Conservation (phyloP, 1,140 invertebrate species). For the Diabrotica undecimpunctata region DNA sequence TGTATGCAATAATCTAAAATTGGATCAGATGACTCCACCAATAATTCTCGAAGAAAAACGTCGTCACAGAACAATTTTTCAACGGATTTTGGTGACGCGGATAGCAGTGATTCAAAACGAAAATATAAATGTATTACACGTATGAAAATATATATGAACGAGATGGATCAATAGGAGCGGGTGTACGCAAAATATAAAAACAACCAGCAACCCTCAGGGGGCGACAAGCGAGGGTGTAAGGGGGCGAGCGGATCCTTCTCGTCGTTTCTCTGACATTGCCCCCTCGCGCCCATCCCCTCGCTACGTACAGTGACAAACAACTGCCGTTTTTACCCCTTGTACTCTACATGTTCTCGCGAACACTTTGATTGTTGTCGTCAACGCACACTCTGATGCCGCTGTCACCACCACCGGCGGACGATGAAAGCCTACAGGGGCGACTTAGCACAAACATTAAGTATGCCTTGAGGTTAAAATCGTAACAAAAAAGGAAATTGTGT, state of each 20-base stretch:
- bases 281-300: slow-evolving; percentile 24
- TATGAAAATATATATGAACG: slow-evolving; percentile 27
- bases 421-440: background rate
- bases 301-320: slow-evolving; percentile 35
- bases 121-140: slow-evolving; percentile 36
- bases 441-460: background rate
- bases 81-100: slow-evolving; percentile 24
- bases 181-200: slow-evolving; percentile 38
- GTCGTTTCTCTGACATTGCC: slow-evolving; percentile 18
- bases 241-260: slow-evolving; percentile 21
- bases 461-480: too few species aligned
- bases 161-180: slow-evolving; percentile 29
- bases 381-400: slow-evolving; percentile 8
- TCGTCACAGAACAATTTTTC: slow-evolving; percentile 33
- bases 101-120: slow-evolving; percentile 16
- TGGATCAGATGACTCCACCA: too few species aligned
- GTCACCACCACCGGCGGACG: background rate
- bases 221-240: slow-evolving; percentile 13
- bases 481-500: too few species aligned
- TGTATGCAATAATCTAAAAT: too few species aligned
- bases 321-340: slow-evolving; percentile 32
- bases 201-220: slow-evolving; percentile 34
- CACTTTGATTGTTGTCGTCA: slow-evolving; percentile 31
- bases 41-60: slow-evolving; percentile 13
- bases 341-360: slow-evolving; percentile 24